Evolutionary conservation across 2,797 vertebrate species (phyloP).

Genomic region (Channa striata): DNA sequence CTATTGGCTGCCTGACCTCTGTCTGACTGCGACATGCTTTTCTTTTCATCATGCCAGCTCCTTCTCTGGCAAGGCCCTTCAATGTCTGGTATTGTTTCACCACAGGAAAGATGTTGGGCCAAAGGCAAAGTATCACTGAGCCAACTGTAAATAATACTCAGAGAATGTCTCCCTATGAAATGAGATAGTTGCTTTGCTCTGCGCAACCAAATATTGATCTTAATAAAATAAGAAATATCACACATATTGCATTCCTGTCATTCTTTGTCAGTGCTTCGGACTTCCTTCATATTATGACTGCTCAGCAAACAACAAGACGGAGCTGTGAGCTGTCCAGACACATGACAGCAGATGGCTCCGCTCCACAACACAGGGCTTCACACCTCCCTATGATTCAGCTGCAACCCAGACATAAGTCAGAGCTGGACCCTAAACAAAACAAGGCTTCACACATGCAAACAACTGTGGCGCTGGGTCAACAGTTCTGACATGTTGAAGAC

Average conservation of each 20-base stretch:
- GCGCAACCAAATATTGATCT: constrained; percentile 69
- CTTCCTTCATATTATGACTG: constrained; percentile 19
- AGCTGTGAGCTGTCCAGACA: constrained; percentile 22
- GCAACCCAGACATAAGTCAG: constrained; percentile 45
- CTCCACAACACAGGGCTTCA: constrained; percentile 40
- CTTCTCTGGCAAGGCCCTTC: constrained; percentile 36
- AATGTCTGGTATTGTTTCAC: constrained; percentile 56
- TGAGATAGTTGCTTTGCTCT: constrained; percentile 17
- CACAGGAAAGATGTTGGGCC: constrained; percentile 60
- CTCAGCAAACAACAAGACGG: constrained; percentile 35
- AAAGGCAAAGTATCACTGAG: constrained; percentile 54
- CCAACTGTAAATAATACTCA: constrained; percentile 60
- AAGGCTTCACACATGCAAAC: constrained; percentile 56
- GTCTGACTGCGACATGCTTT: constrained; percentile 40
- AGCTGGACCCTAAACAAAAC: constrained; percentile 53
- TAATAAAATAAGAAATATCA: constrained; percentile 62
- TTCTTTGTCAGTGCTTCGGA: constrained; percentile 31
- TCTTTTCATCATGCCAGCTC: constrained; percentile 56
- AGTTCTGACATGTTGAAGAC: constrained; percentile 40
- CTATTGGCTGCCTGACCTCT: constrained; percentile 51
- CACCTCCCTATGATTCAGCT: constrained; percentile 30
- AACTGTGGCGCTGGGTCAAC: constrained; percentile 46
- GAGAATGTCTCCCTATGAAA: constrained; percentile 46
- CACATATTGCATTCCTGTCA: constrained; percentile 46
- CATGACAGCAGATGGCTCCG: constrained; percentile 38